Base-by-base conservation (phyloP, 2,113 vertebrate genomes). In the Panurus biarmicus region DNA sequence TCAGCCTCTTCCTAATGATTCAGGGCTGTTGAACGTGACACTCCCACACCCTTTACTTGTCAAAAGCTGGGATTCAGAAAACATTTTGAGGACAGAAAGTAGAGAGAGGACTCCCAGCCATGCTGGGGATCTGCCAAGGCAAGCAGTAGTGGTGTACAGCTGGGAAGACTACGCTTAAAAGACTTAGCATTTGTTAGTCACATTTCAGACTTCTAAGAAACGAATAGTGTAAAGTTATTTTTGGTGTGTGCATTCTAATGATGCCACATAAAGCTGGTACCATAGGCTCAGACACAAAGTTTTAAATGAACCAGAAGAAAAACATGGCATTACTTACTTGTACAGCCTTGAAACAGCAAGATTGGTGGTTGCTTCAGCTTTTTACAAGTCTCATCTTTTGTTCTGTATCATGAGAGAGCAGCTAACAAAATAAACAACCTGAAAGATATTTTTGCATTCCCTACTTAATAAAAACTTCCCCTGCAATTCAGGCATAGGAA, bases 141-240 rank as follows among this genome's bases (percentile, higher is more conserved):
- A 80, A 91, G 79, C 50, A 60, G 81, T 48, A 79, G 78, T 44
- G 45, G 23, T 31, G 42, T 85, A 80, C 87, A 93, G 82, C 83
- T 92, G 74, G 77, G 72, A 90, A 15, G 38, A 24, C 24, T 58
- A 38, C 2, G 19, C 66, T 85, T 20, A 67, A 85, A 94, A 78
- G 79, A 94, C 62, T 74, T 73, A 94, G 29, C 81, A 78, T 66
- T 92, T 84, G 42, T 81, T 85, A 93, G 61, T 6, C 90, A 50
- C 38, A 33, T n/a, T 92, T 87, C 80, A 90, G 76, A 50, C 87
- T 94, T 71, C 62, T 84, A 82, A 90, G 83, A 93, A 97, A 89
- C 28, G 54, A 76, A 44, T 48, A 20, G 42, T 40, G 60, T 71
- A 71, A 87, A 86, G 61, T 78, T 71, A 94, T 94, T 95, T 95